Conservation (phyloP, 2,797 vertebrate genomes). For the Varecia variegata region DNA sequence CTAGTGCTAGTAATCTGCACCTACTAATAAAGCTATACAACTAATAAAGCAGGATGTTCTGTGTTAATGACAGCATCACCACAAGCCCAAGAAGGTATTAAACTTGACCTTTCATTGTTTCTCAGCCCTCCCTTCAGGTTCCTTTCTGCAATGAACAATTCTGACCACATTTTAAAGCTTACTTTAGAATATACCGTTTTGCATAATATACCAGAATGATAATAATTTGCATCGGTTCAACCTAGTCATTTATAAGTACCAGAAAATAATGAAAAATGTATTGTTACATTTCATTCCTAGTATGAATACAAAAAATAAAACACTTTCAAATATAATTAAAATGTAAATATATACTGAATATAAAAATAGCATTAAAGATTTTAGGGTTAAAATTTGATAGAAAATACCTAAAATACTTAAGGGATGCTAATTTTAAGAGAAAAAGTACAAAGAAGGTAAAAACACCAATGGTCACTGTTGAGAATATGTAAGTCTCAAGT, state of each 20-base stretch:
- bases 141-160: not conserved
- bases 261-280: not conserved
- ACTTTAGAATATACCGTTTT: not conserved
- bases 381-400: not conserved
- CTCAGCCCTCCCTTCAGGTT: not conserved
- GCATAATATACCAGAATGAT: not conserved
- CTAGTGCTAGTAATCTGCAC: slow-evolving; percentile 62
- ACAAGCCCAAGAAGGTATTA: not conserved
- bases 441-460: not conserved
- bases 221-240: not conserved
- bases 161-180: slow-evolving; percentile 28
- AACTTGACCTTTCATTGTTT: not conserved
- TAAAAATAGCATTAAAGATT: not conserved
- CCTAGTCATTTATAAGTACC: not conserved
- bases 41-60: not conserved
- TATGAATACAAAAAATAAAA: not conserved
- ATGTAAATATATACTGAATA: not conserved
- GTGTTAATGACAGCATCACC: not conserved
- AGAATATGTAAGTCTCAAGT: not conserved
- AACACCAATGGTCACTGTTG: not conserved
- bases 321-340: slow-evolving; percentile 4
- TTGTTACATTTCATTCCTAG: not conserved
- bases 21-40: slow-evolving; percentile 40
- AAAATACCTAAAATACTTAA: slow-evolving; percentile 4
- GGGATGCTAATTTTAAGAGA: not conserved